Evolutionary conservation across 1,140 invertebrate species (phyloP).

Genomic region (Macrotrachela quadricornifera): DNA sequence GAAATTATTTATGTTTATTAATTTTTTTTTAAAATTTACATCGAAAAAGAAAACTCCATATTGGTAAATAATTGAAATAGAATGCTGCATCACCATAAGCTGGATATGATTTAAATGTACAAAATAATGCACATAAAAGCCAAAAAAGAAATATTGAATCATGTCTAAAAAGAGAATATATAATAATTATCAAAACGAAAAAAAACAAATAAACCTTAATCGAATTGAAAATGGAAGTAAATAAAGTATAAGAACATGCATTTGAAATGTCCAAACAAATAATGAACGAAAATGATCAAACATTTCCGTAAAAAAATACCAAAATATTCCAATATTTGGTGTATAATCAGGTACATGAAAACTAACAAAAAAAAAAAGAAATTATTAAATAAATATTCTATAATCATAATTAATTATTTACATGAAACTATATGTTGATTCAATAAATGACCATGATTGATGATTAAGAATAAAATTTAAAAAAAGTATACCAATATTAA

Average conservation of each 20-base stretch:
- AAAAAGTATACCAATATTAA: neutral
- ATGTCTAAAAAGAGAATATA: conserved; percentile 29
- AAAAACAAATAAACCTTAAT: conserved; percentile 37
- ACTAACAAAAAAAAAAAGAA: conserved; percentile 18
- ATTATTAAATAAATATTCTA: neutral
- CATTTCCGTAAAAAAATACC: conserved; percentile 99
- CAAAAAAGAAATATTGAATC: conserved; percentile 66
- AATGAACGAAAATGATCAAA: conserved; percentile 90
- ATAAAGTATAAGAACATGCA: conserved; percentile 69
- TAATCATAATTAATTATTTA: conserved; percentile 31
- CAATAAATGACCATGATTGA: conserved; percentile 43
- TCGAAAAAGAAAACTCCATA: conserved; percentile 68
- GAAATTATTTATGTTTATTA: neutral
- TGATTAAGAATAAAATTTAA: conserved; percentile 1
- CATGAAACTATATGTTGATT: conserved; percentile 62
- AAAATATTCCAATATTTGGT: conserved; percentile 90
- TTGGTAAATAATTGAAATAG: conserved; percentile 63
- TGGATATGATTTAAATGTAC: conserved; percentile 90
- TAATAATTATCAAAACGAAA: neutral
- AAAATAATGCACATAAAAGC: conserved; percentile 55
- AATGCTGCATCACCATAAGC: conserved; percentile 78
- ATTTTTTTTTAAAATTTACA: conserved; percentile 39
- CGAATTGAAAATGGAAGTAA: conserved; percentile 62
- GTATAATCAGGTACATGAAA: conserved; percentile 62
- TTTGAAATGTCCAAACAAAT: conserved; percentile 86